Evolutionary conservation across 2,888 invertebrate species (phyloP).

Genomic region (Agonopterix subpropinquella): DNA sequence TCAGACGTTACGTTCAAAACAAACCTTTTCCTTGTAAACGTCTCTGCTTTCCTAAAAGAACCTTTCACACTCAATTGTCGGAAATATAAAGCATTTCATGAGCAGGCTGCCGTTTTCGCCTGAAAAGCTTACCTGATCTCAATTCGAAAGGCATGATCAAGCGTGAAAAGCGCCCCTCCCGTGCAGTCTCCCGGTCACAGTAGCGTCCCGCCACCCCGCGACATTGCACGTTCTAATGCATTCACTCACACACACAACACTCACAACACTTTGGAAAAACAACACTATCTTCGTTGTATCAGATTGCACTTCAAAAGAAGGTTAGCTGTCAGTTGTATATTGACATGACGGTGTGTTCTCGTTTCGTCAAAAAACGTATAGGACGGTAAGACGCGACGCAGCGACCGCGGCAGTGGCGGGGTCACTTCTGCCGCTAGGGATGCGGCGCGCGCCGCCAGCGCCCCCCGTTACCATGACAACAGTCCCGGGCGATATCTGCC

Average conservation of each 20-base stretch:
- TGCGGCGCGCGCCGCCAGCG: conserved; percentile 69
- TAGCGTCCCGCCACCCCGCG: conserved; percentile 42
- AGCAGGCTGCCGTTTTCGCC: conserved; percentile 1
- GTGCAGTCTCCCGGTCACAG: conserved; percentile 49
- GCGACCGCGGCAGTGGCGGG: conserved; percentile 53
- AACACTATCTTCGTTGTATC: conserved; percentile 33
- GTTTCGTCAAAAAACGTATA: conserved; percentile 45
- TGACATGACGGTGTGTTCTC: conserved; percentile 42
- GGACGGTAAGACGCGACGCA: conserved; percentile 45
- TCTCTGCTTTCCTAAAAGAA: not conserved
- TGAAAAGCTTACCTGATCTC: conserved; percentile 66
- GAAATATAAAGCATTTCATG: too few species aligned
- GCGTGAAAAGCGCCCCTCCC: conserved; percentile 59
- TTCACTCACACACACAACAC: conserved; percentile 46
- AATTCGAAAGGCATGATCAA: conserved; percentile 68
- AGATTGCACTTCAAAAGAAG: conserved; percentile 17
- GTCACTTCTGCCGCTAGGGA: conserved; percentile 55
- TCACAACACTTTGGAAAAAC: conserved; percentile 21
- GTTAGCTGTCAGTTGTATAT: conserved; percentile 30
- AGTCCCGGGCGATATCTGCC: conserved; percentile 64
- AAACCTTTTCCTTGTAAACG: not conserved
- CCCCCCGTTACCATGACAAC: conserved; percentile 59
- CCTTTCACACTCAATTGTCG: not conserved
- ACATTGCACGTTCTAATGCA: conserved; percentile 53
- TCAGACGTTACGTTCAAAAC: not conserved